These are phyloP conservation scores for Choristoneura fumiferana DNA, from an alignment of 1,140 invertebrate species.

Conservation along the genomic window DNA sequence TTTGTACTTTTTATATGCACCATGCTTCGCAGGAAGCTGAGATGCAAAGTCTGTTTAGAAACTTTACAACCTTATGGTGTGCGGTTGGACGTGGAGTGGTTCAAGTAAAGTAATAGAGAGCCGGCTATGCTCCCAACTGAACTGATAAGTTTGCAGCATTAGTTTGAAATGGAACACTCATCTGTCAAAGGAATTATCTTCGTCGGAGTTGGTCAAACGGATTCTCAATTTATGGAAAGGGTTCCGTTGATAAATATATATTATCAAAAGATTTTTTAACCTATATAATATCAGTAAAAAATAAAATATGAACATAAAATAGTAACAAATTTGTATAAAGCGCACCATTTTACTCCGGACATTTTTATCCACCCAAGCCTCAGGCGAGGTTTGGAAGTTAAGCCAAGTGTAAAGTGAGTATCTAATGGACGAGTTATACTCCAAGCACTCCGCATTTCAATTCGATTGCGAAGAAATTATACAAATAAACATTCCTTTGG, in stretches of 20 bases:
- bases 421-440: too few species aligned
- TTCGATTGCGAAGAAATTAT: too few species aligned
- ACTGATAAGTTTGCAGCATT: background rate
- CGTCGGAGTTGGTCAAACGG: background rate
- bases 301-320: too few species aligned
- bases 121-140: background rate
- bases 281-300: too few species aligned
- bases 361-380: too few species aligned
- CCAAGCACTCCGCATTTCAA: too few species aligned
- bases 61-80: background rate
- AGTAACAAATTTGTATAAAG: too few species aligned
- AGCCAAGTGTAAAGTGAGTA: too few species aligned
- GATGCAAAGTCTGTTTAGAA: constrained; percentile 8
- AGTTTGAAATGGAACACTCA: constrained; percentile 12
- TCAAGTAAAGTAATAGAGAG: background rate
- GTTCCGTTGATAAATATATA: background rate
- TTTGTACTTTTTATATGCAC: background rate
- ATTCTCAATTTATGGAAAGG: constrained; percentile 1
- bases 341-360: too few species aligned
- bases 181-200: constrained; percentile 15
- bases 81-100: background rate
- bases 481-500: too few species aligned
- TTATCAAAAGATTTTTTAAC: too few species aligned
- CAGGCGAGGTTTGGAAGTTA: too few species aligned
- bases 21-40: constrained; percentile 13